Base-by-base conservation (phyloP, 2,888 invertebrate genomes). In the Amphipyra berbera region DNA sequence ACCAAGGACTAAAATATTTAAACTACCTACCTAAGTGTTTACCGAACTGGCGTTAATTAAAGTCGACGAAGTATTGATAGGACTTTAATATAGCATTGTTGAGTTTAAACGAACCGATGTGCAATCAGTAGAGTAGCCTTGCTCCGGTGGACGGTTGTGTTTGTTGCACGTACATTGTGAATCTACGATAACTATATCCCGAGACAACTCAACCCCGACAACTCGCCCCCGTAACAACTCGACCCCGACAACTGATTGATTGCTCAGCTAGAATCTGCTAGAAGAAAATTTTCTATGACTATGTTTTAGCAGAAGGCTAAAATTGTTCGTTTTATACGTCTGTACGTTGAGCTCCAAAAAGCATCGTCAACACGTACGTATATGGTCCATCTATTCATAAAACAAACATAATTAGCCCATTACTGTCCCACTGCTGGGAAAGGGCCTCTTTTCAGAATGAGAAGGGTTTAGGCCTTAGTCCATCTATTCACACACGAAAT, bases 81-180 rank as follows among this genome's bases (percentile, higher is more conserved):
- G 21, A 21, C 9, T 38, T 55, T 61, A 14, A 61, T 50, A 41
- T 45, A 30, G 41, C 41, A 50, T 55, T 54, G 54, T 62, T 33
- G 15, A 44, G 53, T 47, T 48, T 13, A 40, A 53, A n/a, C 45
- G 13, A 35, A 45, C 13, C 42, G 45, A 10, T 8, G 49, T 37
- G 30, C 30, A 6, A 30, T 30, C 33, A 35, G 1, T 42, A 0
- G 1, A 30, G 45, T 37, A 8, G 27, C 14, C n/a, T n/a, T n/a
- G 1, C 15, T 12, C 13, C 5, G 38, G 33, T 30, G 44, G 2
- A 9, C 12, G 27, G 9, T 14, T 14, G 35, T 41, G 50, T 37
- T 35, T 9, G n/a, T n/a, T n/a, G 8, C 6, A 9, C 6, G 33
- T 0, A n/a, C 15, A n/a, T 13, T 33, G 13, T 12, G n/a, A n/a